phyloP scores from a whole-genome alignment of 1,140 invertebrate genomes.

The Penaeus indicus region DNA sequence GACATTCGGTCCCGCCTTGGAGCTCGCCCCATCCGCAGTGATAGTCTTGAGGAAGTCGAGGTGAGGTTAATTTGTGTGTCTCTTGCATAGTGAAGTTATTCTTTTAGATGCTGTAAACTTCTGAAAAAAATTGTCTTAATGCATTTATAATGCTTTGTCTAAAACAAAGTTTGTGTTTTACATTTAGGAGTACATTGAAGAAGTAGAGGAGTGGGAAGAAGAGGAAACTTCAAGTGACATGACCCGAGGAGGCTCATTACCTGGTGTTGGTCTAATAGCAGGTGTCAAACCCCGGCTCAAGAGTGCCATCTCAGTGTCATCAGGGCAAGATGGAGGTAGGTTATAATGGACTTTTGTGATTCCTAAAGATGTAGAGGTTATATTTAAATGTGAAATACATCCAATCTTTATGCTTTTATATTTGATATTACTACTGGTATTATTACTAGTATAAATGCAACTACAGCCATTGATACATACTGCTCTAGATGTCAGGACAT shows the following conservation, averaged over 20 bases:
- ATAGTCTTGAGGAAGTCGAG: conserved; percentile 61
- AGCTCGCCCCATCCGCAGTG: conserved; percentile 20
- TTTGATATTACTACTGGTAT: no score
- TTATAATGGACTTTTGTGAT: conserved; percentile 4
- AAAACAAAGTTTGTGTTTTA: background rate
- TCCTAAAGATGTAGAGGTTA: background rate
- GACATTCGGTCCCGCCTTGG: conserved; percentile 52
- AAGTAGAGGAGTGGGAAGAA: conserved; percentile 66
- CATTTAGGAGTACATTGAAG: conserved; percentile 62
- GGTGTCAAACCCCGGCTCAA: conserved; percentile 31
- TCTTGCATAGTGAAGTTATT: background rate
- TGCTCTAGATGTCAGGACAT: no score
- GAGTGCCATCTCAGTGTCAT: conserved; percentile 13
- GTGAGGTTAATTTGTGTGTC: conserved; percentile 30
- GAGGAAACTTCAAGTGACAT: conserved; percentile 43
- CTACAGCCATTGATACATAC: no score
- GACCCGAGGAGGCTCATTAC: conserved; percentile 11
- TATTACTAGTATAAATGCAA: no score
- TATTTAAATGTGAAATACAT: background rate
- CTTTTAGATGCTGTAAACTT: background rate
- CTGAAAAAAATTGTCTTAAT: background rate
- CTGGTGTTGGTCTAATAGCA: conserved; percentile 25
- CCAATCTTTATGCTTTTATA: no score
- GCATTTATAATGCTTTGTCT: background rate
- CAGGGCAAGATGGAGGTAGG: conserved; percentile 10